Evolutionary conservation across 2,113 vertebrate species (phyloP).

Genomic region (Dissostichus mawsoni): DNA sequence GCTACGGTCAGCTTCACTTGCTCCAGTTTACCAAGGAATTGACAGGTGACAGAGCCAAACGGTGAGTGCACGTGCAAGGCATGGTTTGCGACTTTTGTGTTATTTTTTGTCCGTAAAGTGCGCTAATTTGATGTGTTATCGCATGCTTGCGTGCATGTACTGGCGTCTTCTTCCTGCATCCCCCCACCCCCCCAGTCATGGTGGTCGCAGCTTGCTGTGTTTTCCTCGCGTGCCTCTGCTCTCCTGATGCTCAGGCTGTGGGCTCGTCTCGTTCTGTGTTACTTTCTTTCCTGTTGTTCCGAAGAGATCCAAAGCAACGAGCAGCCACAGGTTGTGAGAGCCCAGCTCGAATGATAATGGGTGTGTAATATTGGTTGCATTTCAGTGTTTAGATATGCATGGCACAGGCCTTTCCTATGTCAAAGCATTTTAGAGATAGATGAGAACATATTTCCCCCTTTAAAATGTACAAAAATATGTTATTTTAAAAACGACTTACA

Average conservation of each 20-base stretch:
- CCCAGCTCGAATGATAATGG: neutral
- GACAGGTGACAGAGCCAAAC: slow-evolving; percentile 47
- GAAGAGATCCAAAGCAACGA: slow-evolving; percentile 9
- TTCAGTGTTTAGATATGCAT: neutral
- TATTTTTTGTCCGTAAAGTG: slow-evolving; percentile 16
- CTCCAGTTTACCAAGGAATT: slow-evolving; percentile 38
- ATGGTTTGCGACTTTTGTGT: neutral
- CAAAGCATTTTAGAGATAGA: neutral
- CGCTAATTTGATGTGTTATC: slow-evolving; percentile 7
- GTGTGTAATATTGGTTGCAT: slow-evolving; percentile 16
- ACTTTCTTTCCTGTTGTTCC: slow-evolving; percentile 52
- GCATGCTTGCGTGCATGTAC: slow-evolving; percentile 35
- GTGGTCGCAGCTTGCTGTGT: slow-evolving; percentile 74
- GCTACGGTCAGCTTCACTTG: slow-evolving; percentile 54
- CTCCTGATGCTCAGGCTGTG: slow-evolving; percentile 21
- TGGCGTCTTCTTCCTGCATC: slow-evolving; percentile 47
- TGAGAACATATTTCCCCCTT: neutral
- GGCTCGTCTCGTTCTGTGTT: slow-evolving; percentile 4
- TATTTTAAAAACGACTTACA: too few species aligned
- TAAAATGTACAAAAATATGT: neutral
- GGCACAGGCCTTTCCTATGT: slow-evolving; percentile 24
- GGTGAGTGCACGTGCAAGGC: slow-evolving; percentile 67
- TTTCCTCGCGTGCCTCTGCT: slow-evolving; percentile 11
- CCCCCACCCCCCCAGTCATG: slow-evolving; percentile 67
- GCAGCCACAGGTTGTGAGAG: slow-evolving; percentile 80